Evolutionary conservation across 1,140 invertebrate species (phyloP), one percentile per base, ranked within the genome.

Genomic region (Brevipalpus yothersi): DNA sequence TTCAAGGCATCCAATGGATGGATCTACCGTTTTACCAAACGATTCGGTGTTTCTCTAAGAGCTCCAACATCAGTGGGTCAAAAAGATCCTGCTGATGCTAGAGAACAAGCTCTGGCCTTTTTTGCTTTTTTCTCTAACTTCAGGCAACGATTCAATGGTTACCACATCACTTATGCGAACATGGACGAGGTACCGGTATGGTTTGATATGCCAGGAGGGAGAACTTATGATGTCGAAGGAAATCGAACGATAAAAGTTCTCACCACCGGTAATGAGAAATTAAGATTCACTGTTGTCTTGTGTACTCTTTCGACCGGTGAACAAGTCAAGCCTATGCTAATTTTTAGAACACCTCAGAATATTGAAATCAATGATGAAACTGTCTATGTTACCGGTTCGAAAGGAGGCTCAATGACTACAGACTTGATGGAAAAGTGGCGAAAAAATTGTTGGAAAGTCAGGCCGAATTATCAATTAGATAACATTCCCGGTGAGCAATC

Each of bases 271-370:
- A 49, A 59, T 55, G 58, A 62, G 47, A 61, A 61, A 56, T 40
- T 59, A n/a, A 39, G 56, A 7, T 62, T 58, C 21, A 62, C 49
- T 21, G n/a, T 59, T 59, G 51, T 59, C 3, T 21, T 62, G n/a
- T 55, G 49, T 12, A 43, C 40, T 3, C 43, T 45, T 45, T 45
- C 8, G 3, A 45, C 12, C 8, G 43, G 43, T 8, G 43, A 45
- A 45, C 1, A 45, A 58, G 56, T 69, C 12, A 66, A 63, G 60
- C 65, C 65, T 0, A 68, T 65, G 60, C 58, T 70, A 10, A 66
- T 70, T 19, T 70, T 70, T 40, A 69, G 67, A n/a, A 19, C 12
- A 2, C 19, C 12, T 5, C 5, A 56, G 19, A 40, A 23, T 15
- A 23, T 15, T 3, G 51, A 21, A 21, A 4, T 12, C 21, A 12